These are phyloP conservation scores for Datnioides undecimradiatus DNA, from an alignment of 2,113 vertebrate genomes.

Conservation along the genomic window DNA sequence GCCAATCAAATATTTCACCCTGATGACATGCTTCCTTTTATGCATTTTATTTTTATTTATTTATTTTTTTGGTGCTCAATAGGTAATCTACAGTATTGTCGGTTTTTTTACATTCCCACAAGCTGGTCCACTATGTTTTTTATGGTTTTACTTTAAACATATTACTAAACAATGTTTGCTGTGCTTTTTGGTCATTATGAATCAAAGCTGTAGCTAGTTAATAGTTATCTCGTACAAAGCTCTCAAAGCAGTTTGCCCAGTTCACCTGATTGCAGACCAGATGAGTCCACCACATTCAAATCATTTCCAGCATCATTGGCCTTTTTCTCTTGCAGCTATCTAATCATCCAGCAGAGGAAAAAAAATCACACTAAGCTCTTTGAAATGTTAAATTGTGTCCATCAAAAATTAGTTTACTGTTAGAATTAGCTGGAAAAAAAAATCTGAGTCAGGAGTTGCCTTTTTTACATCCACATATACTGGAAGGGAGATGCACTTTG, in stretches of 20 bases:
- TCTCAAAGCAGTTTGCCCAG: neutral
- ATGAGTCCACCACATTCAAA: conserved; percentile 19
- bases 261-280: conserved; percentile 20
- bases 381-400: conserved; percentile 62
- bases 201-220: neutral
- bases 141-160: too few species aligned
- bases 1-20: neutral
- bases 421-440: conserved; percentile 32
- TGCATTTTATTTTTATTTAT: too few species aligned
- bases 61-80: too few species aligned
- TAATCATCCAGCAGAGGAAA: conserved; percentile 44
- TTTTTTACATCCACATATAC: neutral
- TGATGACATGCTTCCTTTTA: too few species aligned
- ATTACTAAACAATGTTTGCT: neutral
- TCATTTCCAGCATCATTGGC: conserved; percentile 5
- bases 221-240: neutral
- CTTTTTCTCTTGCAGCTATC: conserved; percentile 12
- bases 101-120: too few species aligned
- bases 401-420: conserved; percentile 44
- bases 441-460: neutral
- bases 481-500: conserved; percentile 23
- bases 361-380: conserved; percentile 55
- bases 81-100: too few species aligned
- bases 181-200: neutral
- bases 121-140: too few species aligned